A percentile compares a stretch with the other conserved stretches of the same genome.
phyloP scores from a whole-genome alignment of 2,797 vertebrate genomes.

The Gymnothorax reevesii region DNA sequence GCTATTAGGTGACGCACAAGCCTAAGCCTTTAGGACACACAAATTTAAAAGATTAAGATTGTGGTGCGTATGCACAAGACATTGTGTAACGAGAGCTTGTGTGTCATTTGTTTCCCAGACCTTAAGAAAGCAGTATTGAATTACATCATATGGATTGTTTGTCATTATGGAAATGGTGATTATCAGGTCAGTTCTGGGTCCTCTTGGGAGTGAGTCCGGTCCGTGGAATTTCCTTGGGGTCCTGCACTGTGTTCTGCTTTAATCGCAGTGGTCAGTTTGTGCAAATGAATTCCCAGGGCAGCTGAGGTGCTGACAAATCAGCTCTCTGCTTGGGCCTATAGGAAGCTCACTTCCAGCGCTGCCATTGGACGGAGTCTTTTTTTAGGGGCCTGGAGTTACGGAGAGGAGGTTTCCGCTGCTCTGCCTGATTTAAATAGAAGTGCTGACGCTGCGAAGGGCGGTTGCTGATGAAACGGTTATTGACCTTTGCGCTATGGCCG shows the following conservation, averaged over 20 bases:
- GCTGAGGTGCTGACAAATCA: neutral
- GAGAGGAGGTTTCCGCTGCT: neutral
- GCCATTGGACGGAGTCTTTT: neutral
- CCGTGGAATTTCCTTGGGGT: neutral
- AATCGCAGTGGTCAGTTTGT: neutral
- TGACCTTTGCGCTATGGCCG: slow-evolving; percentile 39
- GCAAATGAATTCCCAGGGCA: neutral
- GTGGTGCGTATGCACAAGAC: neutral
- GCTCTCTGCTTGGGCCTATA: neutral
- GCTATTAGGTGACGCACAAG: neutral
- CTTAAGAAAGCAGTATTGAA: neutral
- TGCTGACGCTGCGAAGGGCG: neutral
- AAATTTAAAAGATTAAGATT: neutral
- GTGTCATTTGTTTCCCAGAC: neutral
- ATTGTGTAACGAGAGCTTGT: neutral
- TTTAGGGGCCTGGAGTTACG: neutral
- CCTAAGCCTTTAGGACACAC: neutral
- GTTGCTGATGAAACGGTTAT: slow-evolving; percentile 46
- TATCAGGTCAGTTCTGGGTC: neutral
- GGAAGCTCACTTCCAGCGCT: neutral
- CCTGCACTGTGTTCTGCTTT: neutral
- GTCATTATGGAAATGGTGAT: neutral
- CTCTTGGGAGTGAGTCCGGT: neutral
- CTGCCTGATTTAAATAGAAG: neutral
- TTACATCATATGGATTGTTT: neutral